A percentile compares a stretch with the other conserved stretches of the same genome.
phyloP scores from a whole-genome alignment of 2,113 vertebrate genomes.

The Octodon degus region DNA sequence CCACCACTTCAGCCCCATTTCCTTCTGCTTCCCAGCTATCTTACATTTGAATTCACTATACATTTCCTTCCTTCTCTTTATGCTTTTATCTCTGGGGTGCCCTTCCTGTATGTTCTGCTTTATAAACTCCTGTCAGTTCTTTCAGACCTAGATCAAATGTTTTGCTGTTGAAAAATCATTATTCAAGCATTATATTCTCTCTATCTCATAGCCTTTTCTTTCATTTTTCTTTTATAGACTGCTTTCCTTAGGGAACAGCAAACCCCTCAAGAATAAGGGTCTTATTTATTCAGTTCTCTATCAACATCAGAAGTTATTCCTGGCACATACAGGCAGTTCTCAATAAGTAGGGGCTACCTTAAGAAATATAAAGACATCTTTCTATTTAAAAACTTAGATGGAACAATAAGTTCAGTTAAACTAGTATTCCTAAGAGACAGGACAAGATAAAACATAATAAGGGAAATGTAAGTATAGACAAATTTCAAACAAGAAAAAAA shows the following conservation, averaged over 20 bases:
- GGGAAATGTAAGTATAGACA: background rate
- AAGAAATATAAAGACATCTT: background rate
- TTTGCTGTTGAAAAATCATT: slow-evolving; percentile 45
- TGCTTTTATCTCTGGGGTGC: slow-evolving; percentile 24
- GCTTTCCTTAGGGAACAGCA: background rate
- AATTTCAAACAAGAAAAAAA: background rate
- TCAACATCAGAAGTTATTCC: slow-evolving; percentile 20
- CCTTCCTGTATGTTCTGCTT: background rate
- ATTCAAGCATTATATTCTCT: background rate
- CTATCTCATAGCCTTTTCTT: background rate
- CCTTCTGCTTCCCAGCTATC: background rate
- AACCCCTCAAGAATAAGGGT: background rate
- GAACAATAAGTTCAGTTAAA: background rate
- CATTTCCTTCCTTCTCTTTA: background rate
- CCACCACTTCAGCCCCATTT: background rate
- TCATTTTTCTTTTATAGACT: slow-evolving; percentile 28
- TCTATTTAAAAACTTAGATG: background rate
- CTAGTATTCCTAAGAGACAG: background rate
- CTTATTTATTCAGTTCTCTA: slow-evolving; percentile 35
- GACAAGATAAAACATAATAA: background rate
- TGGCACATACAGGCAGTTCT: background rate
- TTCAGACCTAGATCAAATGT: slow-evolving; percentile 19
- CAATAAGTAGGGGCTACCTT: background rate
- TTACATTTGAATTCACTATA: background rate
- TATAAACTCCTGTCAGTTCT: background rate